These are phyloP conservation scores for Pomacea canaliculata DNA, from an alignment of 2,888 invertebrate species.

Conservation along the genomic window DNA sequence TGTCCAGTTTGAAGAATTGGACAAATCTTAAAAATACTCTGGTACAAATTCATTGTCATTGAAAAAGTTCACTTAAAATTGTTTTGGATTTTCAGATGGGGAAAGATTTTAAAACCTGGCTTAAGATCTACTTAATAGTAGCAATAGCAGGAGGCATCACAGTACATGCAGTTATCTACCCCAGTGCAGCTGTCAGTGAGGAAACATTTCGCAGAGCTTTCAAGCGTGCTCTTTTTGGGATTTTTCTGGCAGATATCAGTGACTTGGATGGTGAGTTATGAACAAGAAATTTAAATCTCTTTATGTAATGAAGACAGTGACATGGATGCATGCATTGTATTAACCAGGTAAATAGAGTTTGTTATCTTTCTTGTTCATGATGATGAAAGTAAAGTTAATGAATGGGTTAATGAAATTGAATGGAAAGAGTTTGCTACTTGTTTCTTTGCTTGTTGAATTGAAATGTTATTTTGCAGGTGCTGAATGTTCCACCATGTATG, in stretches of 20 bases:
- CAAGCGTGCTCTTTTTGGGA: conserved; percentile 69
- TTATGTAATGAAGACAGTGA: too few relatives aligned
- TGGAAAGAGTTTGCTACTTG: too few relatives aligned
- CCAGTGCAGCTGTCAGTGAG: conserved; percentile 65
- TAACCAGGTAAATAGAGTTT: conserved; percentile 62
- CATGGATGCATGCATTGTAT: too few relatives aligned
- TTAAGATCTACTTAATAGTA: conserved; percentile 66
- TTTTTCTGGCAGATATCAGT: conserved; percentile 69
- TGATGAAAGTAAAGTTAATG: conserved; percentile 27
- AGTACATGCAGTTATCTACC: conserved; percentile 71
- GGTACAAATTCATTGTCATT: too few relatives aligned
- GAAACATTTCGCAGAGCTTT: conserved; percentile 64
- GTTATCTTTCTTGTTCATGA: conserved; percentile 65
- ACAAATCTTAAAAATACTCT: too few relatives aligned
- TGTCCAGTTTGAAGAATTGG: too few relatives aligned
- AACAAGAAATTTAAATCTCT: not conserved
- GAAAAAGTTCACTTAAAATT: too few relatives aligned
- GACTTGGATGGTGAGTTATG: conserved; percentile 60
- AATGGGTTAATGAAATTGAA: too few relatives aligned
- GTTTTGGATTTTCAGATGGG: conserved; percentile 47
- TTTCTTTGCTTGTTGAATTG: too few relatives aligned
- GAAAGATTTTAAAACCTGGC: conserved; percentile 66
- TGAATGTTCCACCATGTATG: too few relatives aligned
- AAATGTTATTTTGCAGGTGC: too few relatives aligned
- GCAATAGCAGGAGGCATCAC: conserved; percentile 67